A percentile compares a stretch with the other conserved stretches of the same genome.
Conservation (phyloP, 2,113 vertebrate genomes). For the Etia nguti region DNA sequence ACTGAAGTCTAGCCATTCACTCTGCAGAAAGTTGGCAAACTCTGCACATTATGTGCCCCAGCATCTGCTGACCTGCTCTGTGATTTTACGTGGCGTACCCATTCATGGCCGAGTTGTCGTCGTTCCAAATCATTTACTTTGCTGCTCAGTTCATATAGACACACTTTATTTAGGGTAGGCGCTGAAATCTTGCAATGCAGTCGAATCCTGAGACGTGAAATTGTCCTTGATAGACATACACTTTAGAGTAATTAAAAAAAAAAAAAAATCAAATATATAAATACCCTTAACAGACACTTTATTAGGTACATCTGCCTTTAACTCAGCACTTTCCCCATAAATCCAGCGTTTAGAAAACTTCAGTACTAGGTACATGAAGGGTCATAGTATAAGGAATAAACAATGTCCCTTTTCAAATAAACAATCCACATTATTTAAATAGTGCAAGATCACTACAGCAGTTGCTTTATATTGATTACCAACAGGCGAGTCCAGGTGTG, state of each 20-base stretch:
- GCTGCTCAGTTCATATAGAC: neutral
- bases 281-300: neutral
- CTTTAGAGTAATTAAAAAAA: neutral
- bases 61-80: neutral
- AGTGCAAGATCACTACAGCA: neutral
- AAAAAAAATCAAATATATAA: neutral
- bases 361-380: neutral
- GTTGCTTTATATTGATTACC: neutral
- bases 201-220: neutral
- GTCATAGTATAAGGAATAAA: neutral
- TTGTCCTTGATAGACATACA: neutral
- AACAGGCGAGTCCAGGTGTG: neutral
- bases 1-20: neutral
- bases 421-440: too few species aligned
- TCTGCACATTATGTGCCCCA: neutral
- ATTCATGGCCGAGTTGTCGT: neutral
- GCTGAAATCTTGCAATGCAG: neutral
- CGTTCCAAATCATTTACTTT: neutral
- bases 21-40: neutral
- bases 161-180: neutral
- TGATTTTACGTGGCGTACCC: neutral
- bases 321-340: neutral
- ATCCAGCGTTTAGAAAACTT: neutral
- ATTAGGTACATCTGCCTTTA: neutral
- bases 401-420: too few species aligned